Conservation (phyloP, 2,888 invertebrate genomes). For the Aethes cnicana region DNA sequence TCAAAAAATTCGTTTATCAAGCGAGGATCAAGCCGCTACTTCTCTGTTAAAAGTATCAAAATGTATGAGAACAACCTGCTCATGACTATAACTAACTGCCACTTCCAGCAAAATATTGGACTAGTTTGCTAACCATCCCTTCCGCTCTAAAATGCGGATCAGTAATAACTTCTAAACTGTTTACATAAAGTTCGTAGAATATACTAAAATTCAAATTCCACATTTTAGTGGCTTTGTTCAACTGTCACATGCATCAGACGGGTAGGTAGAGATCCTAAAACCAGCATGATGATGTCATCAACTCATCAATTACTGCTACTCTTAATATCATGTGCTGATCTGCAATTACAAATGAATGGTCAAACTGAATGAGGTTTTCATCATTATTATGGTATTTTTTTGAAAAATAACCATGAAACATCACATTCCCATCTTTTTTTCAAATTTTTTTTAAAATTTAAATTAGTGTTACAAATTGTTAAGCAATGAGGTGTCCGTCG, state of each 20-base stretch:
- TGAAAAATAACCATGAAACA: no score
- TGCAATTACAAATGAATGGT: conserved; percentile 72
- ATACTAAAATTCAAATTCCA: conserved; percentile 71
- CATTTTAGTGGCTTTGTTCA: conserved; percentile 59
- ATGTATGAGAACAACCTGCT: conserved; percentile 64
- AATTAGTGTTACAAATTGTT: no score
- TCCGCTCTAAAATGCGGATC: conserved; percentile 60
- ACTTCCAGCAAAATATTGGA: conserved; percentile 63
- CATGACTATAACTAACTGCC: conserved; percentile 61
- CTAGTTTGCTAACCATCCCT: conserved; percentile 60
- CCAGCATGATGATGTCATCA: conserved; percentile 71
- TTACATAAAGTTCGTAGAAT: conserved; percentile 69
- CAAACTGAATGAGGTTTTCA: conserved; percentile 54
- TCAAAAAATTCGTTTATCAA: conserved; percentile 55
- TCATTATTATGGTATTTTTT: conserved; percentile 53
- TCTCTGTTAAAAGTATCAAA: conserved; percentile 55
- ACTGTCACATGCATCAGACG: conserved; percentile 66
- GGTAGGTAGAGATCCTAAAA: conserved; percentile 72
- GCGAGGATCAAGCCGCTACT: conserved; percentile 55
- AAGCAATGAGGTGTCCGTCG: no score
- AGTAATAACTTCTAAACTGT: conserved; percentile 69
- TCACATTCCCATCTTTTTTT: no score
- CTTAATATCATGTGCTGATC: conserved; percentile 58
- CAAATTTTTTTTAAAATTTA: no score
- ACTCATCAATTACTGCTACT: conserved; percentile 70